Percentiles rank a stretch among this genome's conserved stretches.
phyloP scores from a whole-genome alignment of 2,113 vertebrate genomes.

The Dissostichus mawsoni region DNA sequence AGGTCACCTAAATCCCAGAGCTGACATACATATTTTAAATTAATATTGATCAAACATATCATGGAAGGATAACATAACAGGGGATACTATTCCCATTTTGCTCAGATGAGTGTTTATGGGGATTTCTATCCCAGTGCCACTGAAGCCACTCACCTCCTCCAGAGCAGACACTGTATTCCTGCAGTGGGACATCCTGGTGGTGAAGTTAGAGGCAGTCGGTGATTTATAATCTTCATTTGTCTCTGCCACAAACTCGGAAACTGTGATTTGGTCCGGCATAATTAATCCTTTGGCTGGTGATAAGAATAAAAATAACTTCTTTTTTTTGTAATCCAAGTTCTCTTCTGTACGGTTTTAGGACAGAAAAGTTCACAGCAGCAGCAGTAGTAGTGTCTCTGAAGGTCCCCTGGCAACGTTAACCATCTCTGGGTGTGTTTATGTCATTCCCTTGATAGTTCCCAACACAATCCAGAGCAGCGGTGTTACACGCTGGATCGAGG shows the following conservation, averaged over 20 bases:
- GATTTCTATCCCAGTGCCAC: background rate
- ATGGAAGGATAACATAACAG: too few relatives aligned
- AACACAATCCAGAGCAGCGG: constrained; percentile 25
- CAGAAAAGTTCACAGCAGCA: constrained; percentile 59
- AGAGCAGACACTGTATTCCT: constrained; percentile 95
- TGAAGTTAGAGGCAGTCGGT: constrained; percentile 98
- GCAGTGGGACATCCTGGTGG: constrained; percentile 97
- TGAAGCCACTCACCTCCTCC: constrained; percentile 90
- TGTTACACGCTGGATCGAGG: constrained; percentile 39
- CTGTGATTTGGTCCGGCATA: constrained; percentile 98
- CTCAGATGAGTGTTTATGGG: background rate
- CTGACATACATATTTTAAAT: background rate
- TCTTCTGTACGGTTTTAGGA: background rate
- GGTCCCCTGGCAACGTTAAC: constrained; percentile 52
- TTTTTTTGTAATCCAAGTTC: constrained; percentile 28
- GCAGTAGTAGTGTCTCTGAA: constrained; percentile 39
- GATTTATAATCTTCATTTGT: constrained; percentile 99
- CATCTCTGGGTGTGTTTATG: constrained; percentile 72
- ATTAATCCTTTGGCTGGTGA: constrained; percentile 64
- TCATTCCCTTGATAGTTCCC: constrained; percentile 52
- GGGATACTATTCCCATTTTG: background rate
- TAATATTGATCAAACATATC: background rate
- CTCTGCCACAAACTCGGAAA: constrained; percentile 98
- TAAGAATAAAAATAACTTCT: background rate
- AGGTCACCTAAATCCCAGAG: background rate